Evolutionary conservation across 1,140 invertebrate species (phyloP).

Genomic region (Brachionus paranguensis): DNA sequence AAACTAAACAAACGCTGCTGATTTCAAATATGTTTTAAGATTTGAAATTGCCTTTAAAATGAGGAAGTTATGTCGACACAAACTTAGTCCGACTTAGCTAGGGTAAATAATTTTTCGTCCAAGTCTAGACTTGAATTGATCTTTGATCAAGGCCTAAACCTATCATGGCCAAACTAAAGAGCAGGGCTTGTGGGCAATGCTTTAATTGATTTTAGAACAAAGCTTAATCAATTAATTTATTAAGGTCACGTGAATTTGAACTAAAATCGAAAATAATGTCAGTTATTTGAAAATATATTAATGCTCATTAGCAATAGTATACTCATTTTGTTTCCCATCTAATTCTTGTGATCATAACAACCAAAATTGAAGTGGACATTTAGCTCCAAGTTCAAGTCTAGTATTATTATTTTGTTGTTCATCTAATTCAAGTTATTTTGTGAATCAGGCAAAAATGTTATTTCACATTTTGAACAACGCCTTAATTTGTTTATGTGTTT

Average conservation of each 20-base stretch:
- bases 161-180: not conserved
- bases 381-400: not conserved
- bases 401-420: not conserved
- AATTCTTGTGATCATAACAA: not conserved
- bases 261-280: constrained; percentile 3
- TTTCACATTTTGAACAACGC: not conserved
- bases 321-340: not conserved
- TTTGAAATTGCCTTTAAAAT: too few relatives aligned
- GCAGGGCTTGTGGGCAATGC: not conserved
- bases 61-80: too few relatives aligned
- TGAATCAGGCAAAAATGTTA: not conserved
- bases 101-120: not conserved
- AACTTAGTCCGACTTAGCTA: too few relatives aligned
- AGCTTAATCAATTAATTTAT: constrained; percentile 1
- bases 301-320: constrained; percentile 1
- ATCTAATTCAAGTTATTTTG: not conserved
- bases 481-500: not conserved
- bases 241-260: constrained; percentile 11
- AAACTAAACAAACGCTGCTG: too few relatives aligned
- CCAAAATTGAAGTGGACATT: not conserved
- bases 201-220: not conserved
- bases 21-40: too few relatives aligned
- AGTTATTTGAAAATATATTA: constrained; percentile 6
- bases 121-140: not conserved
- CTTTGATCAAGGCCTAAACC: not conserved